A percentile compares a stretch with the other conserved stretches of the same genome.
These are phyloP conservation scores for Drosophila nigrodunni DNA, from an alignment of 1,140 invertebrate species.

Conservation along the genomic window DNA sequence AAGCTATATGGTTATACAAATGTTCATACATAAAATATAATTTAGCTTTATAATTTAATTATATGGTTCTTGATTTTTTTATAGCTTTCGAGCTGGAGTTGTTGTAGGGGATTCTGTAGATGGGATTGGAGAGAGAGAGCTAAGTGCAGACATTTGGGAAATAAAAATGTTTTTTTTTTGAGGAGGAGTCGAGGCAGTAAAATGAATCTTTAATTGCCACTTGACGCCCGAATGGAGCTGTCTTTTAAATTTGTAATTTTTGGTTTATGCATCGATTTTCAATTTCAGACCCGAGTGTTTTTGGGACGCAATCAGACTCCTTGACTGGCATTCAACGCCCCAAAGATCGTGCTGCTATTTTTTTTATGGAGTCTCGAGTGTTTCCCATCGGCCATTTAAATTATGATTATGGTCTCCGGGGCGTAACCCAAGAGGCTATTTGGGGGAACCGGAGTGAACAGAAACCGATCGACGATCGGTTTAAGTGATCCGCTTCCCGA, in stretches of 20 bases:
- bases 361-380: conserved; percentile 43
- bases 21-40: too few relatives aligned
- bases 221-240: conserved; percentile 34
- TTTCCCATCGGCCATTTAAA: conserved; percentile 49
- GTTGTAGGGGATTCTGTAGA: background rate
- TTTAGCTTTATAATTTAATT: too few relatives aligned
- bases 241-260: conserved; percentile 5
- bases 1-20: too few relatives aligned
- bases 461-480: conserved; percentile 1
- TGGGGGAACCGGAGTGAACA: background rate
- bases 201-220: conserved; percentile 56
- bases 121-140: background rate
- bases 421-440: conserved; percentile 47
- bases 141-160: conserved; percentile 42
- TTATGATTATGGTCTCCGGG: conserved; percentile 56
- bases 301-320: background rate
- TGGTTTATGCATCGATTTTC: conserved; percentile 24
- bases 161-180: conserved; percentile 29
- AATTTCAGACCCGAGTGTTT: conserved; percentile 12
- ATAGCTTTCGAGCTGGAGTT: conserved; percentile 5
- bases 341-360: conserved; percentile 37
- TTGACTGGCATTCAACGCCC: conserved; percentile 33
- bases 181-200: conserved; percentile 55
- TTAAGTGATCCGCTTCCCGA: conserved; percentile 33
- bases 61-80: conserved; percentile 1